phyloP scores from a whole-genome alignment of 2,797 vertebrate species.

The Coregonus suidteri region DNA sequence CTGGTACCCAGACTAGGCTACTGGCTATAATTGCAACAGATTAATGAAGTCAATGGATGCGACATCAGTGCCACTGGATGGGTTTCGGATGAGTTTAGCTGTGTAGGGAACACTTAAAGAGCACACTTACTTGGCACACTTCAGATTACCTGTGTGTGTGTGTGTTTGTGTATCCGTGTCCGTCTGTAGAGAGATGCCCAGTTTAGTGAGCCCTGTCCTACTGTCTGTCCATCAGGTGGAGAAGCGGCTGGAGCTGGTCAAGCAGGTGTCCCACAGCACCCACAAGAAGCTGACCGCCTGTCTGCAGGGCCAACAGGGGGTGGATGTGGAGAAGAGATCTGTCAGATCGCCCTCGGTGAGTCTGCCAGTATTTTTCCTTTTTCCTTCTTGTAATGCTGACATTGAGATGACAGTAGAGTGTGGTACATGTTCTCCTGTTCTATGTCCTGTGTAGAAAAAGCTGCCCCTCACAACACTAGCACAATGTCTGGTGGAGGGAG shows the following conservation, averaged over 20 bases:
- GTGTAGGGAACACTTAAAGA: not conserved
- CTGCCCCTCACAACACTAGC: slow-evolving; percentile 91
- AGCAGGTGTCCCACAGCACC: slow-evolving; percentile 96
- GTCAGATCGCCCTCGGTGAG: slow-evolving; percentile 81
- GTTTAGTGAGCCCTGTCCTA: not conserved
- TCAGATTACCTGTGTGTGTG: not conserved
- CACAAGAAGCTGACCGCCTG: slow-evolving; percentile 95
- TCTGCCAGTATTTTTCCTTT: not conserved
- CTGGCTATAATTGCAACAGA: slow-evolving; percentile 39
- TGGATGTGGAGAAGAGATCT: slow-evolving; percentile 92
- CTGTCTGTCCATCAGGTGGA: slow-evolving; percentile 80
- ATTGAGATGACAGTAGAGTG: not conserved
- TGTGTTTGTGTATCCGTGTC: not conserved
- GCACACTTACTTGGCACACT: not conserved
- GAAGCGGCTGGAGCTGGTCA: slow-evolving; percentile 94
- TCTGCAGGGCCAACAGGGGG: slow-evolving; percentile 94
- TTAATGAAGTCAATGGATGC: slow-evolving; percentile 33
- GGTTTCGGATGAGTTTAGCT: not conserved
- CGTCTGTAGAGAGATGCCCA: not conserved
- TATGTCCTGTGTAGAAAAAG: slow-evolving; percentile 82
- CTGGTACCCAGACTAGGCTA: not conserved
- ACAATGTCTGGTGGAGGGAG: slow-evolving; percentile 93
- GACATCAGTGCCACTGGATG: slow-evolving; percentile 18
- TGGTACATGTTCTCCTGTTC: not conserved
- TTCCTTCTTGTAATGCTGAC: not conserved